Evolutionary conservation across 2,113 vertebrate species (phyloP).

Genomic region (Lontra canadensis): DNA sequence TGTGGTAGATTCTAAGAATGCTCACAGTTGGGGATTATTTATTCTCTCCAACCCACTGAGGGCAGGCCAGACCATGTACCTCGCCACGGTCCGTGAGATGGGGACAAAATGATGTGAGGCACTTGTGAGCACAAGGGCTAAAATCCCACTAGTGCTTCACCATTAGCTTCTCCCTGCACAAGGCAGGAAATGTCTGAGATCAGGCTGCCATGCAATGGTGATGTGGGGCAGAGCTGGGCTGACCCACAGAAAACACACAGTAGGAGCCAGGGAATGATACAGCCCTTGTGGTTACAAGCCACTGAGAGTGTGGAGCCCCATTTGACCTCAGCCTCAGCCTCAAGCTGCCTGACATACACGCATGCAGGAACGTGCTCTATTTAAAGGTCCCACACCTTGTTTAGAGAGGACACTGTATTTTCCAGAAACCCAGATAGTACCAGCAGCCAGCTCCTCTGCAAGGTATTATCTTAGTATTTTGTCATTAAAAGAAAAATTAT

Average conservation of each 20-base stretch:
- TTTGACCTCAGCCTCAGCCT: too few species aligned
- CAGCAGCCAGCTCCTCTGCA: not conserved
- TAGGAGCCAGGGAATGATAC: not conserved
- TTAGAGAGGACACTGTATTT: not conserved
- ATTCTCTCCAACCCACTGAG: not conserved
- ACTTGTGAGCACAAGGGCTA: not conserved
- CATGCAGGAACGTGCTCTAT: not conserved
- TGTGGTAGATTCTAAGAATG: rapidly evolving
- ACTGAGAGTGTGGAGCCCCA: not conserved
- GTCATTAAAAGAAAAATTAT: conserved; percentile 29
- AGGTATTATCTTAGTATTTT: not conserved
- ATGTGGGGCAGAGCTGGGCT: not conserved
- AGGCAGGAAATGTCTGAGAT: not conserved
- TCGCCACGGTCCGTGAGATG: not conserved
- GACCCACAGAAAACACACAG: not conserved
- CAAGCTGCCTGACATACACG: not conserved
- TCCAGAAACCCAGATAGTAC: not conserved
- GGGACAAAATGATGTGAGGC: rapidly evolving
- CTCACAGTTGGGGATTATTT: not conserved
- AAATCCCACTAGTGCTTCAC: not conserved
- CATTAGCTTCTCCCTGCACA: not conserved
- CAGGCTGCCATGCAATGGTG: not conserved
- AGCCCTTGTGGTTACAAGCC: not conserved
- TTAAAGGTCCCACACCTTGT: not conserved
- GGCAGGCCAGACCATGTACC: not conserved